These are phyloP conservation scores for Tachysurus vachellii DNA, from an alignment of 2,113 vertebrate species.

Conservation along the genomic window DNA sequence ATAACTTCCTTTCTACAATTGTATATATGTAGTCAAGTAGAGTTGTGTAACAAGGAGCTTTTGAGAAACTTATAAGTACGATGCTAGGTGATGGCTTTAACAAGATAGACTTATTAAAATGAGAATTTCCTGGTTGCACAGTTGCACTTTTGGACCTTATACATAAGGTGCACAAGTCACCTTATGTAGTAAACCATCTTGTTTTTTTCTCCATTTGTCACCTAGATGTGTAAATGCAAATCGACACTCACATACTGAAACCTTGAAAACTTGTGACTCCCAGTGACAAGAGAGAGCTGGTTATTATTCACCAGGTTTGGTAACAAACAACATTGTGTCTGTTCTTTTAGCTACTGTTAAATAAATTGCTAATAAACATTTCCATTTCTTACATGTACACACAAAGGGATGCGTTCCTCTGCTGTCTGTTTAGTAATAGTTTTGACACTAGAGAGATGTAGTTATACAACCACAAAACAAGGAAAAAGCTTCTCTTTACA, in stretches of 20 bases:
- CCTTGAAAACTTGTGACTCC: neutral
- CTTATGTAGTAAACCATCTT: neutral
- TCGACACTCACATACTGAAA: neutral
- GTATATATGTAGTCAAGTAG: too few relatives aligned
- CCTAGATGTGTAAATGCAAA: neutral
- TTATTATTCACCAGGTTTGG: neutral
- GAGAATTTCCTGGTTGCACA: too few relatives aligned
- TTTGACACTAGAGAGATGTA: neutral
- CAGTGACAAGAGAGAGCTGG: neutral
- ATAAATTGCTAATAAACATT: neutral
- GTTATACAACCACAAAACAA: slow-evolving; percentile 28
- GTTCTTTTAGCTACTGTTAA: neutral
- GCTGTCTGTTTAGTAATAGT: neutral
- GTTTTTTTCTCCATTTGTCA: neutral
- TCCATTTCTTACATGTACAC: neutral
- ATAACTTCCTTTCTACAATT: too few relatives aligned
- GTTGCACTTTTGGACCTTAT: too few relatives aligned
- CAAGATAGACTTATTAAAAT: too few relatives aligned
- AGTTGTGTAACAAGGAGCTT: too few relatives aligned
- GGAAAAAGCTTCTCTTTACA: too few relatives aligned
- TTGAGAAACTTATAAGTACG: too few relatives aligned
- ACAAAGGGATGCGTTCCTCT: neutral
- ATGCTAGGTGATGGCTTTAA: too few relatives aligned
- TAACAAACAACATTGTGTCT: neutral
- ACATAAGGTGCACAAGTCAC: too few relatives aligned